Base-by-base conservation (phyloP, 2,888 invertebrate species). In the Xestobium rufovillosum region DNA sequence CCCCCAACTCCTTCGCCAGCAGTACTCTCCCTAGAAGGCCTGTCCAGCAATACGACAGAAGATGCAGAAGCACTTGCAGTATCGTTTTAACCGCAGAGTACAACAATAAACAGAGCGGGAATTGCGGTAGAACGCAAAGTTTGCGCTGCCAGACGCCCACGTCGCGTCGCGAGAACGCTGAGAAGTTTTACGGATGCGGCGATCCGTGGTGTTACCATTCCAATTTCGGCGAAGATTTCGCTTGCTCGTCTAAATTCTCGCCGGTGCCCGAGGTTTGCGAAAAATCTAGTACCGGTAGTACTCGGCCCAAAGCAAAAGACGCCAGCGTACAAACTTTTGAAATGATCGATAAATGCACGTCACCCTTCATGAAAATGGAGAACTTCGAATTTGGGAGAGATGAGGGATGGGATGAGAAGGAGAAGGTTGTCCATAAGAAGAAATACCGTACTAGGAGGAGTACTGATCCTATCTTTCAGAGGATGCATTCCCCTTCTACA, bases 1-100 rank as follows among this genome's bases (percentile, higher is more conserved):
- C 68, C 0, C 65, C 68, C 1, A 63, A 59, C 41, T 61, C 67
- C 0, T 60, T 57, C 32, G 57, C 57, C 4, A 50, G 53, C 25
- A 30, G 30, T 13, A 62, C 56, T 42, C 44, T 63, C 14, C 57
- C 57, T 4, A 50, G 57, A n/a, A 46, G 61, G 36, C 42, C 54
- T 1, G 32, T 42, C 10, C 60, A 61, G 11, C 63, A 66, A 2
- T 68, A 67, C 44, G 67, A 69, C 44, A 59, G 71, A 3, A 65
- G 70, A 39, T 80, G 80, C 52, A 72, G 70, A 43, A 81, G 79
- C 59, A 80, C 80, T 1, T 81, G 79, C 54, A 80, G 73, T 53
- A 81, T 82, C 36, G 71, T 76, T 9, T 66, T 82, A 29, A 74
- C 76, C 4, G 66, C 72, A 2, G 70, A 69, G 43, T 57, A 66